Conservation (phyloP, 2,888 invertebrate species). For the Yponomeuta evonymella region DNA sequence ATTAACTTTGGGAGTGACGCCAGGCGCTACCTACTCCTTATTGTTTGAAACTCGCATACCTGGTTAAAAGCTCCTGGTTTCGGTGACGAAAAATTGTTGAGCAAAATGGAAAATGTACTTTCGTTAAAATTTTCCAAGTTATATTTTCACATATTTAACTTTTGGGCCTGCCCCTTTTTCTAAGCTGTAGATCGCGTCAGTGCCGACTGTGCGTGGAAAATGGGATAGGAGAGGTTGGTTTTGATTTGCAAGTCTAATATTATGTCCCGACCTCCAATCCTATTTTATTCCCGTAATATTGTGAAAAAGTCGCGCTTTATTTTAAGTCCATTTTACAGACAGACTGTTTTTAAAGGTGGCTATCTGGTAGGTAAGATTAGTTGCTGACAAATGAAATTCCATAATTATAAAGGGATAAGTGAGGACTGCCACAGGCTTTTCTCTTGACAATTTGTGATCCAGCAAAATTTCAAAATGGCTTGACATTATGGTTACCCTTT, state of each 20-base stretch:
- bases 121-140: background rate
- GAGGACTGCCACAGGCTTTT: too few species aligned
- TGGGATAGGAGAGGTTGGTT: background rate
- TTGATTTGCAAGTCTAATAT: conserved; percentile 1
- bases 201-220: background rate
- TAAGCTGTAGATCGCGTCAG: background rate
- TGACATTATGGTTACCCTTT: too few species aligned
- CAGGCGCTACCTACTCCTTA: too few species aligned
- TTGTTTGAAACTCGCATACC: too few species aligned
- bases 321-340: background rate
- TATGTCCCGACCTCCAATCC: background rate
- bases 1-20: too few species aligned
- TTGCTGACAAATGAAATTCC: background rate
- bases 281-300: background rate
- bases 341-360: background rate
- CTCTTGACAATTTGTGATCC: too few species aligned
- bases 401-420: too few species aligned
- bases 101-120: too few species aligned
- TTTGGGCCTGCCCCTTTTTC: background rate
- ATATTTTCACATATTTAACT: background rate
- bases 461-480: too few species aligned
- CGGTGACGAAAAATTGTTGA: too few species aligned
- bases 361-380: background rate
- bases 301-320: background rate
- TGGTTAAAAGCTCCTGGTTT: too few species aligned